Evolutionary conservation across 53 echinoderm and acorn worm genomes (phyloP).

Genomic region (Echinarachnius parma): DNA sequence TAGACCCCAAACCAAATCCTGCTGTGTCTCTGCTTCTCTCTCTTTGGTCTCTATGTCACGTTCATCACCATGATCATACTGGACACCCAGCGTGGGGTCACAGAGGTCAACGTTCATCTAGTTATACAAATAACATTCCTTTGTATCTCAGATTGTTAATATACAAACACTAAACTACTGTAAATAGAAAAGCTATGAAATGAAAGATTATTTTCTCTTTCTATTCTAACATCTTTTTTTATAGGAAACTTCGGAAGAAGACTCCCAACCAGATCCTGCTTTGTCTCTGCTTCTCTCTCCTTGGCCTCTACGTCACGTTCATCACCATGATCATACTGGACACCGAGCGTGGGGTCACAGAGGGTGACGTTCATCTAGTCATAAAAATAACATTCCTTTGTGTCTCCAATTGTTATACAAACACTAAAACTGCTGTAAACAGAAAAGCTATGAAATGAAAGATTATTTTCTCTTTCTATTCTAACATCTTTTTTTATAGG

Average conservation of each 20-base stretch:
- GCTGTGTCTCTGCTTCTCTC: constrained; percentile 61
- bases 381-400: no score
- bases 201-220: no score
- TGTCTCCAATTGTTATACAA: no score
- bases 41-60: constrained; percentile 68
- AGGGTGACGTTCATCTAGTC: constrained; percentile 49
- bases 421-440: no score
- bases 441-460: no score
- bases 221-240: no score
- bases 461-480: no score
- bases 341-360: constrained; percentile 46
- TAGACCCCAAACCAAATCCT: constrained; percentile 77
- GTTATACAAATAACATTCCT: no score
- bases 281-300: constrained; percentile 63
- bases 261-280: constrained; percentile 77
- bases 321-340: constrained; percentile 59
- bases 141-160: no score
- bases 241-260: constrained; percentile 66
- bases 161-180: no score
- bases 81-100: constrained; percentile 51
- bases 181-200: no score
- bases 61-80: constrained; percentile 63
- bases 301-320: constrained; percentile 73
- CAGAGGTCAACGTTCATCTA: constrained; percentile 49
- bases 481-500: no score